phyloP scores from a whole-genome alignment of 2,113 vertebrate genomes.

The Ammodramus savannarum region DNA sequence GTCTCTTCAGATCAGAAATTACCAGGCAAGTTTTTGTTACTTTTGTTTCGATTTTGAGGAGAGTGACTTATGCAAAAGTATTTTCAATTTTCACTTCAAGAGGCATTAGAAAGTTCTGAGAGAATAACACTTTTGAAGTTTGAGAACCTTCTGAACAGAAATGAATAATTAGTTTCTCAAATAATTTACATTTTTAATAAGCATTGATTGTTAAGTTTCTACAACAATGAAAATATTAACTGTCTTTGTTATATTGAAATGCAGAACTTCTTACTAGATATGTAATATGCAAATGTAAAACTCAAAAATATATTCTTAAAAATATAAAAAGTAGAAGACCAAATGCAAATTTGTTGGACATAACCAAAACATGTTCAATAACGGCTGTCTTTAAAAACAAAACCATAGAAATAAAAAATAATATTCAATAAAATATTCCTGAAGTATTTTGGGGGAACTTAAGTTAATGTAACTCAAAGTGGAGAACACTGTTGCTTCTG shows the following conservation, averaged over 20 bases:
- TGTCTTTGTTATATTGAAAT: background rate
- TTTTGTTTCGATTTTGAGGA: background rate
- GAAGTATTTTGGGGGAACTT: background rate
- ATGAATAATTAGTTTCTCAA: background rate
- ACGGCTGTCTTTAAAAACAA: background rate
- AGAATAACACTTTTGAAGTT: background rate
- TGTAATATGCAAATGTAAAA: background rate
- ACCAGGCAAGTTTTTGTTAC: background rate
- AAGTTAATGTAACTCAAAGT: background rate
- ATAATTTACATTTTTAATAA: background rate
- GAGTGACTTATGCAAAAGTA: background rate
- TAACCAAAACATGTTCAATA: background rate
- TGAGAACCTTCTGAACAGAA: background rate
- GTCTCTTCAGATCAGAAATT: background rate
- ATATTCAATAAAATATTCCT: background rate
- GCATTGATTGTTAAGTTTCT: fast-evolving
- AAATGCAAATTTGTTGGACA: background rate
- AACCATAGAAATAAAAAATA: background rate
- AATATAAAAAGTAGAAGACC: background rate
- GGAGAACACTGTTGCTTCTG: background rate
- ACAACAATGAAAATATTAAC: background rate
- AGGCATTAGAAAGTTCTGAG: background rate
- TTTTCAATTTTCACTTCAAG: background rate
- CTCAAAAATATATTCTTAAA: background rate
- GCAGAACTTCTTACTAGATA: background rate